Conservation (phyloP, 2,113 vertebrate species). For the Fulica atra region DNA sequence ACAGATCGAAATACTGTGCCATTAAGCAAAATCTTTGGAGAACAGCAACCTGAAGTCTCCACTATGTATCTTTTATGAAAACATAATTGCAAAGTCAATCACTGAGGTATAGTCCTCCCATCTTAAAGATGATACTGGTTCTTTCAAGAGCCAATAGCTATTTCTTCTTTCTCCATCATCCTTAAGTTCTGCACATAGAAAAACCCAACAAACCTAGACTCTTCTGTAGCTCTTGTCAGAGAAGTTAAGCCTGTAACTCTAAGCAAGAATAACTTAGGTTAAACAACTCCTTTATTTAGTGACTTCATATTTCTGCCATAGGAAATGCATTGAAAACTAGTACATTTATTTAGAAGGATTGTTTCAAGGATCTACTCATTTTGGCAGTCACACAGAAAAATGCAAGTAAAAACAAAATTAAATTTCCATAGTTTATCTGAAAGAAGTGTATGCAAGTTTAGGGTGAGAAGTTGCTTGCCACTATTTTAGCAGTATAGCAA, state of each 20-base stretch:
- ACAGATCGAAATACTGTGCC: not conserved
- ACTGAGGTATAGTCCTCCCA: not conserved
- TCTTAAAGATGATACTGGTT: fast-evolving
- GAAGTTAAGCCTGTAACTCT: not conserved
- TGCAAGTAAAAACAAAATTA: not conserved
- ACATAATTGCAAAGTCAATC: not conserved
- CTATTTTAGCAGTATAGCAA: not conserved
- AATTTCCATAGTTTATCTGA: not conserved
- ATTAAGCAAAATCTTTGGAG: not conserved
- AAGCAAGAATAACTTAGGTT: not conserved
- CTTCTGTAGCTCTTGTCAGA: not conserved
- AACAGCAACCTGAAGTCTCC: not conserved
- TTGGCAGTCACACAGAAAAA: not conserved
- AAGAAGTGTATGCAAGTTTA: not conserved
- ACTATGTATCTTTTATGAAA: not conserved
- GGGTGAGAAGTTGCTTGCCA: not conserved
- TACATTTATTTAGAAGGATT: not conserved
- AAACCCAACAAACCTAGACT: not conserved
- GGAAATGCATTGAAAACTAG: not conserved
- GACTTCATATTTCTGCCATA: not conserved
- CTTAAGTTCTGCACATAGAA: not conserved
- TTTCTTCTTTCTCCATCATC: not conserved
- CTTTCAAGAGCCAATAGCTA: not conserved
- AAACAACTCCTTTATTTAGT: not conserved
- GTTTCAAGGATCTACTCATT: not conserved